A percentile compares a stretch with the other conserved stretches of the same genome.
phyloP scores from a whole-genome alignment of 2,888 invertebrate genomes.

The Hemistola chrysoprasaria region DNA sequence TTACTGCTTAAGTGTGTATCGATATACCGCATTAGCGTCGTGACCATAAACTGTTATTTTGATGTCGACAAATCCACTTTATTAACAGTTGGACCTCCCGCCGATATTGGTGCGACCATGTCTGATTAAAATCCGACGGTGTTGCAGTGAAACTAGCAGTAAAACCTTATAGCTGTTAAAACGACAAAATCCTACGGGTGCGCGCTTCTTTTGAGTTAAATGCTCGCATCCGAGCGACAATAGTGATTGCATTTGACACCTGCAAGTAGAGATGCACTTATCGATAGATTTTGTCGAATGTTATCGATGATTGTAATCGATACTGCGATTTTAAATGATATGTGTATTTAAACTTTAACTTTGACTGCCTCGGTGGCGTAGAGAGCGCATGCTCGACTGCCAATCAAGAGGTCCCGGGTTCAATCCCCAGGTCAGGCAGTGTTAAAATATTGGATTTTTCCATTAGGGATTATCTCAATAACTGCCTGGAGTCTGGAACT shows the following conservation, averaged over 20 bases:
- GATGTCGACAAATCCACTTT: constrained; percentile 80
- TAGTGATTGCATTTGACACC: constrained; percentile 74
- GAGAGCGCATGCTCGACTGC: too few relatives aligned
- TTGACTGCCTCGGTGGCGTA: too few relatives aligned
- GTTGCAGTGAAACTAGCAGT: constrained; percentile 42
- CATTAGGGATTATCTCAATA: too few relatives aligned
- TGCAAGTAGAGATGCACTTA: constrained; percentile 54
- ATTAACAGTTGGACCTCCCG: constrained; percentile 73
- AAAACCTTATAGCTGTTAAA: constrained; percentile 53
- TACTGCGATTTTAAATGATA: too few relatives aligned
- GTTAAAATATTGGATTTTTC: too few relatives aligned
- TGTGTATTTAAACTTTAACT: too few relatives aligned
- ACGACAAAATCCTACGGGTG: constrained; percentile 63
- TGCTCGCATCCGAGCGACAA: constrained; percentile 70
- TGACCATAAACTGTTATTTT: constrained; percentile 73
- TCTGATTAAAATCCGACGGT: constrained; percentile 46
- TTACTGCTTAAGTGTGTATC: constrained; percentile 50
- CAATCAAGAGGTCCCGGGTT: too few relatives aligned
- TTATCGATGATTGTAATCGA: too few relatives aligned
- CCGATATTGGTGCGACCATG: constrained; percentile 61
- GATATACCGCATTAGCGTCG: constrained; percentile 69
- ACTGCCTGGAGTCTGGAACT: too few relatives aligned
- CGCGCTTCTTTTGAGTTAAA: constrained; percentile 75
- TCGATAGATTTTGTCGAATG: constrained; percentile 29
- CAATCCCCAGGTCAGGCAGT: too few relatives aligned